Evolutionary conservation across 2,888 invertebrate species (phyloP).

Genomic region (Microctonus aethiopoides): DNA sequence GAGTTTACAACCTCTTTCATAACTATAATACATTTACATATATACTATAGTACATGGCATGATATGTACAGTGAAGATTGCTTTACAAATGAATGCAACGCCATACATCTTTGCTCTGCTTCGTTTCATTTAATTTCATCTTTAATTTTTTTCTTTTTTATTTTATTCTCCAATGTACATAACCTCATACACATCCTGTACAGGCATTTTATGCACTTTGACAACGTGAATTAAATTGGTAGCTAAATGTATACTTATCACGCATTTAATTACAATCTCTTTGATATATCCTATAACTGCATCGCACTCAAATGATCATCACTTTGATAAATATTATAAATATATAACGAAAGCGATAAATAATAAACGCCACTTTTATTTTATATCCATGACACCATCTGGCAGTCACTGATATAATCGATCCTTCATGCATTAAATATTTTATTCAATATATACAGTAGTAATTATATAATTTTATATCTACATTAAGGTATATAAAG

Average conservation of each 20-base stretch:
- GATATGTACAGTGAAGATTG: too few species aligned
- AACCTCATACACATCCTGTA: too few species aligned
- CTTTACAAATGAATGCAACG: neutral
- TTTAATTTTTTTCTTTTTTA: too few species aligned
- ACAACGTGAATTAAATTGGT: slow-evolving; percentile 29
- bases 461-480: neutral
- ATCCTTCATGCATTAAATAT: slow-evolving; percentile 4
- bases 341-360: slow-evolving; percentile 18
- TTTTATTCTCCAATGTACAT: too few species aligned
- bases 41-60: too few species aligned
- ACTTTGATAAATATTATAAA: neutral
- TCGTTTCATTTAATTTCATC: neutral
- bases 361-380: slow-evolving; percentile 20
- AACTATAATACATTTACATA: neutral
- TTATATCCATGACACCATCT: slow-evolving; percentile 20
- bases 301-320: neutral
- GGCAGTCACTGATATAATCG: slow-evolving; percentile 23
- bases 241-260: slow-evolving; percentile 29
- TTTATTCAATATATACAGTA: neutral
- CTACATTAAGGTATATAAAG: too few species aligned
- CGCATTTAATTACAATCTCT: slow-evolving; percentile 32
- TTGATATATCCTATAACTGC: neutral
- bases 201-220: neutral
- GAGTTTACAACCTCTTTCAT: slow-evolving; percentile 8
- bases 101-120: neutral